Evolutionary conservation across 2,113 vertebrate species (phyloP), one percentile per base, ranked within the genome.

Genomic region (Nannobrachium achirus): DNA sequence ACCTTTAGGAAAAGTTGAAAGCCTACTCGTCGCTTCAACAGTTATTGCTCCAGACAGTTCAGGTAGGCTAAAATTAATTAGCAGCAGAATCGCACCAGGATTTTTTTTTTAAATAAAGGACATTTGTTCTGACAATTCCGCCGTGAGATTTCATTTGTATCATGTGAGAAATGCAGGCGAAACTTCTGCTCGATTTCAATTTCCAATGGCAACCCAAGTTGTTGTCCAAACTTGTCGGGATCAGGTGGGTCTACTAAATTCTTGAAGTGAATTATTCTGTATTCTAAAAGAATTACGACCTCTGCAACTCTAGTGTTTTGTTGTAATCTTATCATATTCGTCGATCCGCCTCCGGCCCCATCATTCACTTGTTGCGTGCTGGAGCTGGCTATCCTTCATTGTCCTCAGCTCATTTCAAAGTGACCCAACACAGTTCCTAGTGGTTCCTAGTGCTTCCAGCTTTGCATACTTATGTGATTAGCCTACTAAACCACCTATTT

Each of bases 401-500:
- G 2, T 10, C 25, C 11, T 38, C 16, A 11, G 8, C 25, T 14
- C 11, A 14, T 18, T 4, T 20, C 51, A 5, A 20, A 5, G 56
- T 19, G 44, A 10, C 5, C 46, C 64, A 41, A 10, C 64, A 7
- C 10, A 56, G 38, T 58, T 39, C 19, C 9, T 62, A 41, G 8
- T 16, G 73, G 6, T 50, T 73, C n/a, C 13, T 57, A n/a, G 50
- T n/a, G 13, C 16, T 18, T 8, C 2, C 78, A 75, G 81, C 67
- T 91, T 91, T 88, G 88, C 87, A 88, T 85, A 86, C 82, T 87
- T 65, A 20, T 45, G 59, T 80, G 86, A 18, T 33, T 33, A 33
- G 25, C 25, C 25, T 33, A 7, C 57, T n/a, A 44, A 57, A 66
- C 73, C 68, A 16, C 55, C 2, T 76, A 82, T 85, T 80, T 82